Evolutionary conservation across 2,797 vertebrate species (phyloP).

Genomic region (Darevskia mixta): DNA sequence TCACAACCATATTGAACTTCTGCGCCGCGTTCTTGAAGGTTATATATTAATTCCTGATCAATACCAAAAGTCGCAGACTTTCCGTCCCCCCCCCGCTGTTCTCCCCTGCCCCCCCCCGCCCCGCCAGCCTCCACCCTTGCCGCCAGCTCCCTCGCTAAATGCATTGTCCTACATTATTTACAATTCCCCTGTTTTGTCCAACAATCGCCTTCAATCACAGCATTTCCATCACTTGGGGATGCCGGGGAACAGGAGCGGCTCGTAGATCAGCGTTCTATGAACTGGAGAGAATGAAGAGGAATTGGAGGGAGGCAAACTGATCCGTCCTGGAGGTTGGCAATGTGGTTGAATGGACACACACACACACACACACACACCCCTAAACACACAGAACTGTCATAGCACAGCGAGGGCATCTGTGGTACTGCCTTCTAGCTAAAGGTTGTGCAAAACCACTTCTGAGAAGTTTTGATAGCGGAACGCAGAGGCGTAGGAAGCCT

Average conservation of each 20-base stretch:
- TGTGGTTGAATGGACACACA: not conserved
- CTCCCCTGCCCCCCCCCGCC: not conserved
- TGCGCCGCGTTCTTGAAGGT: conserved; percentile 71
- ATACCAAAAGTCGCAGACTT: conserved; percentile 68
- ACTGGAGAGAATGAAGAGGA: not conserved
- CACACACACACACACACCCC: too few species aligned
- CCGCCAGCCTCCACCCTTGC: not conserved
- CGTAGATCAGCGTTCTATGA: not conserved
- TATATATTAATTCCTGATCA: conserved; percentile 76
- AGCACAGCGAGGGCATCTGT: too few species aligned
- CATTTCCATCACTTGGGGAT: not conserved
- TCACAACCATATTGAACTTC: conserved; percentile 62
- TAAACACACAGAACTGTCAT: too few species aligned
- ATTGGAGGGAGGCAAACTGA: not conserved
- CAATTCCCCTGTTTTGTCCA: conserved; percentile 53
- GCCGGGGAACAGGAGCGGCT: not conserved
- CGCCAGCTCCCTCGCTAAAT: conserved; percentile 11
- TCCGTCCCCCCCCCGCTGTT: not conserved
- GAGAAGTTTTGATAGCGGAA: not conserved
- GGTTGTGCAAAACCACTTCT: not conserved
- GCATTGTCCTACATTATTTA: conserved; percentile 61
- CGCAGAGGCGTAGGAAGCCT: too few species aligned
- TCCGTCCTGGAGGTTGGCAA: not conserved
- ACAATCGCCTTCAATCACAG: conserved; percentile 49
- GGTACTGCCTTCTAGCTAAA: too few species aligned